phyloP scores from a whole-genome alignment of 2,797 vertebrate species.

The Sitta carolinensis region DNA sequence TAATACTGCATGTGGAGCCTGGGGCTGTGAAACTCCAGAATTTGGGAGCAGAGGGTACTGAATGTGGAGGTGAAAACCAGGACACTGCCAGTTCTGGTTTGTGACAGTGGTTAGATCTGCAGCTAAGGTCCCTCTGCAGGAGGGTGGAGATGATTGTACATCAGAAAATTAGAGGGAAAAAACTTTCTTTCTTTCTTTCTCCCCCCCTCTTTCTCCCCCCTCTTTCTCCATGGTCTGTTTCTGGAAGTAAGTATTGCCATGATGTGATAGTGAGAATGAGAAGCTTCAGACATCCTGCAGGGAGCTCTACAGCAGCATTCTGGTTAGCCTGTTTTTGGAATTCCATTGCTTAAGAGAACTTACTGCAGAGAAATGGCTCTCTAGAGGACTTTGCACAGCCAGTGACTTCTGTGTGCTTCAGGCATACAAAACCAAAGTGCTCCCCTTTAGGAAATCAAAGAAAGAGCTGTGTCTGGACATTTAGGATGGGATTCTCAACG shows the following conservation, averaged over 20 bases:
- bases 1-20: rapidly evolving
- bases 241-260: background rate
- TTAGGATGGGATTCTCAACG: background rate
- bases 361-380: background rate
- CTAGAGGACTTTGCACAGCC: background rate
- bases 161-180: background rate
- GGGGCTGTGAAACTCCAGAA: background rate
- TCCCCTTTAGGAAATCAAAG: rapidly evolving
- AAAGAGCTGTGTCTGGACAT: background rate
- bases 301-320: background rate
- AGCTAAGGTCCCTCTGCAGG: background rate
- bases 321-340: background rate
- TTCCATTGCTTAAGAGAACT: background rate
- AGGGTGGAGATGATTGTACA: background rate
- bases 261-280: background rate
- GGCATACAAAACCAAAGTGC: background rate
- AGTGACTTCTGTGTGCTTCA: background rate
- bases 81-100: rapidly evolving
- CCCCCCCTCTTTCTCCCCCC: no score
- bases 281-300: background rate
- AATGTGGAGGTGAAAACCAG: background rate
- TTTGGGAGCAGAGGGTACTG: background rate
- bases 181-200: background rate
- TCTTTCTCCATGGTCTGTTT: background rate
- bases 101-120: background rate